Conservation (phyloP, 2,113 vertebrate species). For the Naja naja region DNA sequence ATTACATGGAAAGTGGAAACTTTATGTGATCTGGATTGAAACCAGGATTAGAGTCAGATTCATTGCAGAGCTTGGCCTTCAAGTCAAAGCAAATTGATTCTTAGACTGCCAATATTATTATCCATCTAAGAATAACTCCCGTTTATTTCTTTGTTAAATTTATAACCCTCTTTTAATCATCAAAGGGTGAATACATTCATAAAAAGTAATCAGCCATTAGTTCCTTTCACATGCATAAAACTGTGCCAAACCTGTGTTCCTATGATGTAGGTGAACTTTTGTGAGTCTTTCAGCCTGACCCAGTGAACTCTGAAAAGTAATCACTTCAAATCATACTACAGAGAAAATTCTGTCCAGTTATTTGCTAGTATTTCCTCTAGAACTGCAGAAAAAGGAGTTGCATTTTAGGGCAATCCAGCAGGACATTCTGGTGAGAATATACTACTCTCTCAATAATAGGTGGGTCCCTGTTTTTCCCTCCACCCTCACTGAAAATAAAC, state of each 20-base stretch:
- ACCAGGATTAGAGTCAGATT: not conserved
- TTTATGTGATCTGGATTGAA: not conserved
- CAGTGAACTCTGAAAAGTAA: not conserved
- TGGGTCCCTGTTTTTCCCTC: not conserved
- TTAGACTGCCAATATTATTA: not conserved
- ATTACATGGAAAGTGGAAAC: not conserved
- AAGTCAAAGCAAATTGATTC: not conserved
- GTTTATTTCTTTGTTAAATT: not conserved
- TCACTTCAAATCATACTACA: not conserved
- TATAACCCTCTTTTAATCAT: not conserved
- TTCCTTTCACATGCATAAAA: not conserved
- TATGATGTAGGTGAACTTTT: not conserved
- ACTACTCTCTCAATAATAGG: not conserved
- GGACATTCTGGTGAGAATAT: not conserved
- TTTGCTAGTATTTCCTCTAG: not conserved
- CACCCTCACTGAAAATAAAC: not conserved
- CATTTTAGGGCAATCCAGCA: not conserved
- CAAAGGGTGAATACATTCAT: not conserved
- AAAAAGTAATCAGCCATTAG: not conserved
- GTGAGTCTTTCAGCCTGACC: not conserved
- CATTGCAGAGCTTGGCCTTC: not conserved
- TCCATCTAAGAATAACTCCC: not conserved
- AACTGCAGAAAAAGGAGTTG: not conserved
- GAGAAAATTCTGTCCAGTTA: not conserved
- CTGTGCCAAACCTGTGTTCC: not conserved